These are phyloP conservation scores for Lithophane socia DNA, from an alignment of 2,888 invertebrate genomes.

Conservation along the genomic window DNA sequence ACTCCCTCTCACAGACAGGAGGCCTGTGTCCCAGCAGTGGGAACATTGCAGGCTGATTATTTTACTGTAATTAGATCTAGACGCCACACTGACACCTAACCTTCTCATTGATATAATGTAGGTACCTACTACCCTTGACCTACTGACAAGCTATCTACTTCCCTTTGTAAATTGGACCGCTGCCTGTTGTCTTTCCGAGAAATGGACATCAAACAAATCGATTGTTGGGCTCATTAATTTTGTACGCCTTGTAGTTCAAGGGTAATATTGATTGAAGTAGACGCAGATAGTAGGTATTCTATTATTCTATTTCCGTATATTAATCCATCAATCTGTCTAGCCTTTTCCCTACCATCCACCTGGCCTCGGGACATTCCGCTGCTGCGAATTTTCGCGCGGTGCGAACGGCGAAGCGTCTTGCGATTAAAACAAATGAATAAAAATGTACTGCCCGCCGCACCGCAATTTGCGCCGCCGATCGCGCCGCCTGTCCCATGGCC, in stretches of 20 bases:
- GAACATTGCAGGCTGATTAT: no score
- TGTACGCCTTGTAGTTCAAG: conserved; percentile 37
- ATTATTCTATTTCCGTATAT: background rate
- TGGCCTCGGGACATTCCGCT: no score
- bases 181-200: conserved; percentile 39
- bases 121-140: conserved; percentile 12
- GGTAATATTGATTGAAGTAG: conserved; percentile 40
- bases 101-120: background rate
- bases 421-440: no score
- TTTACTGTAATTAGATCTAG: background rate
- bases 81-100: background rate
- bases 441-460: no score
- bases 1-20: no score
- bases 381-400: no score
- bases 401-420: no score
- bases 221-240: conserved; percentile 40
- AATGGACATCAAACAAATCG: conserved; percentile 36
- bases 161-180: conserved; percentile 25
- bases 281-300: background rate
- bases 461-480: no score
- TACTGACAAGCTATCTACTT: background rate
- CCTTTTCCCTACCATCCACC: no score
- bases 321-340: no score
- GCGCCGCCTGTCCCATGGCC: no score
- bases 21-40: no score